Percentiles rank a stretch among this genome's conserved stretches.
Evolutionary conservation across 2,797 vertebrate species (phyloP).

Genomic region (Spinus olivaceus): DNA sequence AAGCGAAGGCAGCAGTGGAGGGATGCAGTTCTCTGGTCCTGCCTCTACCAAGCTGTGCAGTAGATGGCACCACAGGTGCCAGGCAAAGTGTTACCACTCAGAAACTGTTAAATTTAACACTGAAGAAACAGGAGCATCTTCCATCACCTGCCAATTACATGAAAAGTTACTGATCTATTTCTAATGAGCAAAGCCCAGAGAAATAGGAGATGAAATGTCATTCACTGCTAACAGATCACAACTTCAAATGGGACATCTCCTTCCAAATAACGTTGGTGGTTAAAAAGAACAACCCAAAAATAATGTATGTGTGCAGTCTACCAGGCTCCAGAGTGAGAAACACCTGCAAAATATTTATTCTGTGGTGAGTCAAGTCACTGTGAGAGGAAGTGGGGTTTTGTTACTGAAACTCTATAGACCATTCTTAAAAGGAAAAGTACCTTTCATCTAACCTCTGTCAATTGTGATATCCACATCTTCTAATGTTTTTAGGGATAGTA

Average conservation of each 20-base stretch:
- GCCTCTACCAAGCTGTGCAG: slow-evolving; percentile 2
- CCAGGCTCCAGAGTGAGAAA: slow-evolving; percentile 3
- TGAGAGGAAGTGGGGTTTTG: neutral
- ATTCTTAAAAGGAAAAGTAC: neutral
- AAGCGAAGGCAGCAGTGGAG: neutral
- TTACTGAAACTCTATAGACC: neutral
- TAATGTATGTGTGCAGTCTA: neutral
- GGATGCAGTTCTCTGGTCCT: neutral
- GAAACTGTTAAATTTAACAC: neutral
- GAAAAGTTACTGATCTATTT: neutral
- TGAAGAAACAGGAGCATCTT: neutral
- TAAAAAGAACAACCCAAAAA: neutral
- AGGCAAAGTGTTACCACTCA: neutral
- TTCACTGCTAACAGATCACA: neutral
- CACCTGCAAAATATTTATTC: slow-evolving; percentile 11
- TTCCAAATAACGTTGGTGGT: neutral
- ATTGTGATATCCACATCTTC: neutral
- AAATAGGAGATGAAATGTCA: neutral
- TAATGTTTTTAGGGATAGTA: neutral
- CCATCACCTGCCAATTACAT: neutral
- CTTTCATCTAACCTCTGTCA: neutral
- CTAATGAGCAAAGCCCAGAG: neutral
- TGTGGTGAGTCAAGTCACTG: neutral
- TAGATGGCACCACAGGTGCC: slow-evolving; percentile 52
- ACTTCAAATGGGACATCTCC: neutral